Percentiles rank a stretch among this genome's conserved stretches.
These are phyloP conservation scores for Mythimna impura DNA, from an alignment of 2,888 invertebrate genomes.

Conservation along the genomic window DNA sequence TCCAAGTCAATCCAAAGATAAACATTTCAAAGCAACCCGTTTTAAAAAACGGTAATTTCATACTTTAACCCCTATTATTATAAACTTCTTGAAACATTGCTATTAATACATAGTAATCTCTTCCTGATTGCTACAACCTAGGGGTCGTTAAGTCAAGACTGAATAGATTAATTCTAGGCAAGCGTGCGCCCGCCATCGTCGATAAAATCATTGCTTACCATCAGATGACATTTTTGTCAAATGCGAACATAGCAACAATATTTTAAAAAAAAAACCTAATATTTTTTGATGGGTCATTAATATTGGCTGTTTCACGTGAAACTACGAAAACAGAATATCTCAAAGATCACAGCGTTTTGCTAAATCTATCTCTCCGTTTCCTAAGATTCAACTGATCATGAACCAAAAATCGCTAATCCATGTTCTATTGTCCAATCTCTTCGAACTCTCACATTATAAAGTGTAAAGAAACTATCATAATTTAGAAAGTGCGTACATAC, in stretches of 20 bases:
- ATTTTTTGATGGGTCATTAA: not conserved
- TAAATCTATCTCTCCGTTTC: not conserved
- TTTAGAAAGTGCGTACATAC: conserved; percentile 30
- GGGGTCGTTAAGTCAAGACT: too few species aligned
- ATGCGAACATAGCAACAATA: too few species aligned
- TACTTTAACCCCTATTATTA: not conserved
- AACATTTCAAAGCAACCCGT: too few species aligned
- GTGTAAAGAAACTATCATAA: conserved; percentile 17
- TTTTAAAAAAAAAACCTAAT: too few species aligned
- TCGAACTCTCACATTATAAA: not conserved
- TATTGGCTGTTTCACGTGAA: not conserved
- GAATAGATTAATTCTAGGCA: too few species aligned
- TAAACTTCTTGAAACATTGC: not conserved
- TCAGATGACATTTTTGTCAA: too few species aligned
- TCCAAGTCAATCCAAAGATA: too few species aligned
- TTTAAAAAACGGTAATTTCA: too few species aligned
- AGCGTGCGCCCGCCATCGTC: too few species aligned
- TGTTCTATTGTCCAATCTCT: conserved; percentile 1
- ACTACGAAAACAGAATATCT: not conserved
- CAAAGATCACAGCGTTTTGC: not conserved
- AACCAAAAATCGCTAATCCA: not conserved
- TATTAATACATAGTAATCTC: not conserved
- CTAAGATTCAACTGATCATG: not conserved
- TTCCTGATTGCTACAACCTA: too few species aligned
- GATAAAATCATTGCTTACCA: too few species aligned